Percentiles rank a stretch among this genome's conserved stretches.
Evolutionary conservation across 2,113 vertebrate genomes (phyloP).

Genomic region (Rousettus leschenaultii): DNA sequence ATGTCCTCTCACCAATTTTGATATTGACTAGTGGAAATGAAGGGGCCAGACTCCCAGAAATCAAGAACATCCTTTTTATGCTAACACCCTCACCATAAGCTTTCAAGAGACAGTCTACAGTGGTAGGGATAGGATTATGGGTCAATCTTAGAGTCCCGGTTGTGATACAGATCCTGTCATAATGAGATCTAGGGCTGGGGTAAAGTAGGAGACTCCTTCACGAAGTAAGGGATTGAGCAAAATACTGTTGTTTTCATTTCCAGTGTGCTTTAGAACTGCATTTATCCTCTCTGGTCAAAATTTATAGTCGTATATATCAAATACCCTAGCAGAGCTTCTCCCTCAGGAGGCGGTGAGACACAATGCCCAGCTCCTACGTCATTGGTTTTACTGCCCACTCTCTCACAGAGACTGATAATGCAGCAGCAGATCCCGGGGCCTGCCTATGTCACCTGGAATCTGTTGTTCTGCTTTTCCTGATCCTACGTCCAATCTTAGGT

Average conservation of each 20-base stretch:
- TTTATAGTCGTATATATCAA: background rate
- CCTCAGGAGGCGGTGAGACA: background rate
- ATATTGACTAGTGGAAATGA: background rate
- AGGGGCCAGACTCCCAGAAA: background rate
- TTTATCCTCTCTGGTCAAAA: background rate
- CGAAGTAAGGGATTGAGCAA: background rate
- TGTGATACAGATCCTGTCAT: background rate
- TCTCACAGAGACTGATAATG: background rate
- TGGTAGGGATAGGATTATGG: background rate
- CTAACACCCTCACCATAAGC: background rate
- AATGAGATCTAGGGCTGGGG: background rate
- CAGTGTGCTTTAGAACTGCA: background rate
- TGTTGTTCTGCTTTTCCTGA: background rate
- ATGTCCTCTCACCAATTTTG: background rate
- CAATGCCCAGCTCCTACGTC: background rate
- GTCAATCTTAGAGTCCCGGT: background rate
- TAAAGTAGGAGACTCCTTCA: background rate
- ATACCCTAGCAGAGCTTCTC: background rate
- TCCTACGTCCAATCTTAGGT: background rate
- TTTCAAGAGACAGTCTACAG: background rate
- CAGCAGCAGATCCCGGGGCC: background rate
- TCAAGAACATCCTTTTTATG: background rate
- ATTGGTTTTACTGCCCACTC: background rate
- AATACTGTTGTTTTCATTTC: background rate
- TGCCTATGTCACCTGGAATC: too few relatives aligned